Evolutionary conservation across 92 coral and sea anemone species (phyloP), one percentile per base, ranked within the genome.

Genomic region (Actinostola sp.): DNA sequence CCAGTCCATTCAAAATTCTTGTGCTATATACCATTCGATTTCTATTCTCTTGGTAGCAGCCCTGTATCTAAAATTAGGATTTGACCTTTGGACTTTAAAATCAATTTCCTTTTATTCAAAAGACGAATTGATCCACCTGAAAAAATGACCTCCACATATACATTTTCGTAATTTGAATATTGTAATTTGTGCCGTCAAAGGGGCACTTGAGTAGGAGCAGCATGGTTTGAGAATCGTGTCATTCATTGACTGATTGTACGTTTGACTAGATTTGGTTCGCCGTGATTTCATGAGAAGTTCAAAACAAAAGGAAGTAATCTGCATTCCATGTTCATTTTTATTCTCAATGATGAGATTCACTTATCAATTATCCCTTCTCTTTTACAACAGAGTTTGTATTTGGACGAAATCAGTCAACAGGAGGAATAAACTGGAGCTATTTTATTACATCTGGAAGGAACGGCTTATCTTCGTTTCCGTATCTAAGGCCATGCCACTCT

Each of bases 181-280:
- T 68, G 62, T 52, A 68, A 52, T 32, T 68, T 56, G 41, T 50
- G 42, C 61, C 33, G 25, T 68, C 59, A 68, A 32, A 30, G 63
- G 41, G 21, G 7, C 74, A 68, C 74, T 68, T 51, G 61, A 68
- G 61, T n/a, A 64, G 9, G 62, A 68, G 28, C 21, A 57, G 63
- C 38, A 68, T 51, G 57, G 49, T n/a, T 68, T 51, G 62, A 66
- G 30, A 46, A 29, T 44, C 55, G 30, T 66, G 51, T 31, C 59
- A 27, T 20, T 31, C 36, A 66, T 9, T 21, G 49, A 53, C 25
- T 11, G 33, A 31, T 61, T 45, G 58, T 65, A 42, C 24, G 10
- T 2, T 28, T n/a, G 42, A 1, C 42, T 1, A 53, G 59, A 16
- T 25, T 53, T 25, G 31, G 7, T 1, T 53, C 59, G 59, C 29